These are phyloP conservation scores for Tachina fera DNA, from an alignment of 2,888 invertebrate genomes.

Conservation along the genomic window DNA sequence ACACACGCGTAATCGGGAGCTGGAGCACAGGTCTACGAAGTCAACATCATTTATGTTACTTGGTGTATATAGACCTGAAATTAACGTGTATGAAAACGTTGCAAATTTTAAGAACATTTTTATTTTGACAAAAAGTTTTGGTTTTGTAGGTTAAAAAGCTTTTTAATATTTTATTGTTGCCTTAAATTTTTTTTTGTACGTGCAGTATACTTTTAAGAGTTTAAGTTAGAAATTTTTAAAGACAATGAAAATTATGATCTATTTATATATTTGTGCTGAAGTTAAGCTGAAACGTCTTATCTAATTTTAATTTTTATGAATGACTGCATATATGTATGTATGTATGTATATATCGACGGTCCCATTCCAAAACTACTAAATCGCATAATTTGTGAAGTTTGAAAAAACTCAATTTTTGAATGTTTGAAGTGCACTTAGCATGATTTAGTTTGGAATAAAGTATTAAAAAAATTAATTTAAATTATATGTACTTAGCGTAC, in stretches of 20 bases:
- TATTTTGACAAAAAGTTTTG: conserved; percentile 9
- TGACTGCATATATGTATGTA: too few relatives aligned
- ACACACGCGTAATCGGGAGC: conserved; percentile 33
- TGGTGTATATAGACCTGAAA: conserved; percentile 6
- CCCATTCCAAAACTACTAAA: too few relatives aligned
- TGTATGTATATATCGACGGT: too few relatives aligned
- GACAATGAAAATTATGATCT: conserved; percentile 21
- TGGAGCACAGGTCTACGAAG: conserved; percentile 24
- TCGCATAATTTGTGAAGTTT: too few relatives aligned
- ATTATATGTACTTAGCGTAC: too few relatives aligned
- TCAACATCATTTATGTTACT: conserved; percentile 18
- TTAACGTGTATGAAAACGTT: conserved; percentile 17
- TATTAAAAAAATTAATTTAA: too few relatives aligned
- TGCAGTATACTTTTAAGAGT: background rate
- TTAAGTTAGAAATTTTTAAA: conserved; percentile 16
- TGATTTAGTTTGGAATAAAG: too few relatives aligned
- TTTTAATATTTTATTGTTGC: background rate
- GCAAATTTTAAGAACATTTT: conserved; percentile 10
- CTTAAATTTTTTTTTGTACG: background rate
- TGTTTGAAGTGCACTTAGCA: too few relatives aligned
- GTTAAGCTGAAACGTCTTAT: background rate
- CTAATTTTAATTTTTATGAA: too few relatives aligned
- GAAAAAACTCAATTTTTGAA: too few relatives aligned
- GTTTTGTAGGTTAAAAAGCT: background rate
- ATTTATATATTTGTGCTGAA: background rate